These are phyloP conservation scores for Portunus trituberculatus DNA, from an alignment of 1,140 invertebrate genomes.

Conservation along the genomic window DNA sequence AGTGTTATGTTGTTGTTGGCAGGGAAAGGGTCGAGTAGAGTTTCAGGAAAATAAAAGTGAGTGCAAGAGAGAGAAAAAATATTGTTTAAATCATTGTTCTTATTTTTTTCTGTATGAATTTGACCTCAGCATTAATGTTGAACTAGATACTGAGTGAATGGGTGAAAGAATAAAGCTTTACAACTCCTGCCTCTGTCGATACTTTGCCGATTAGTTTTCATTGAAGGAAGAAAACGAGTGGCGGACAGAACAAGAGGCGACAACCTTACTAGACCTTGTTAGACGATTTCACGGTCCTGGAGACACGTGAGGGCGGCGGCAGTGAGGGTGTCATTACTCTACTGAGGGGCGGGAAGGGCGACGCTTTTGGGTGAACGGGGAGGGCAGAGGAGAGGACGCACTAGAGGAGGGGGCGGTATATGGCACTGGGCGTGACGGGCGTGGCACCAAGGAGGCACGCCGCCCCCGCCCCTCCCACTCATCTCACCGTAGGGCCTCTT, in stretches of 20 bases:
- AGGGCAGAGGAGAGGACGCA: neutral
- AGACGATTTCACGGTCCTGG: neutral
- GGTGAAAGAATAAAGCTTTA: too few relatives aligned
- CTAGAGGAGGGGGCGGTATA: neutral
- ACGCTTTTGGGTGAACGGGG: neutral
- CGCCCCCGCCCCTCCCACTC: neutral
- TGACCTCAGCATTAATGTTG: too few relatives aligned
- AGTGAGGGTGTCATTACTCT: neutral
- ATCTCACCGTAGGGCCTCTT: neutral
- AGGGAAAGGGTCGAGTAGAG: too few relatives aligned
- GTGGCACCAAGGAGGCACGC: conserved; percentile 32
- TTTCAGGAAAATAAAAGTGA: too few relatives aligned
- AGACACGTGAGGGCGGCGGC: neutral
- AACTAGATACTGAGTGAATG: too few relatives aligned
- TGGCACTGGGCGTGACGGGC: conserved; percentile 4
- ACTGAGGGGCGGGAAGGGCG: neutral
- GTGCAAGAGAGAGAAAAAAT: too few relatives aligned
- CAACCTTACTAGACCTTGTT: neutral
- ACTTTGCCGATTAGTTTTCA: too few relatives aligned
- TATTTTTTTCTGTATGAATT: too few relatives aligned
- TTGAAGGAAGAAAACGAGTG: neutral
- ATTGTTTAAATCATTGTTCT: too few relatives aligned
- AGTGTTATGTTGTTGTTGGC: too few relatives aligned
- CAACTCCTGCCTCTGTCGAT: too few relatives aligned
- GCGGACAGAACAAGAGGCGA: neutral